Conservation (phyloP, 2,113 vertebrate species). For the Notarius lentiginosus region DNA sequence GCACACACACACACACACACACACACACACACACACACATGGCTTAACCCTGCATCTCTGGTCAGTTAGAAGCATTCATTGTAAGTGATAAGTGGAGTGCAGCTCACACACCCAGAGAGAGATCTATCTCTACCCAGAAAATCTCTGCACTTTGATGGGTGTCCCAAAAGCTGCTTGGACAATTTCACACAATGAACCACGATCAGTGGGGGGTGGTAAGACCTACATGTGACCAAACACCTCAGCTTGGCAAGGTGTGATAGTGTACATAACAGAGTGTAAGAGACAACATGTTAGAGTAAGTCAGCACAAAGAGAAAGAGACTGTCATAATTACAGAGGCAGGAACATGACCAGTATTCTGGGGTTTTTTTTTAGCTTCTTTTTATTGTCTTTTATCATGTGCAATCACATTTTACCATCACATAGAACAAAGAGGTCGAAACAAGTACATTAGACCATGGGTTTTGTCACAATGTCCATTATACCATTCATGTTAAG, state of each 20-base stretch:
- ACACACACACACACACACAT: constrained; percentile 35
- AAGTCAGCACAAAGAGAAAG: background rate
- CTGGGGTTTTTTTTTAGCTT: background rate
- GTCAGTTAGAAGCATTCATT: constrained; percentile 41
- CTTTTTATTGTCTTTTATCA: too few species aligned
- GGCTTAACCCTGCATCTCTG: constrained; percentile 35
- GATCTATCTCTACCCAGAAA: constrained; percentile 31
- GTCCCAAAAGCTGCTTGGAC: constrained; percentile 35
- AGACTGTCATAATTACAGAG: background rate
- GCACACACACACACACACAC: constrained; percentile 11
- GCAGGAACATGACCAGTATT: background rate
- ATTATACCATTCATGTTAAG: too few species aligned
- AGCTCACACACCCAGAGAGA: constrained; percentile 27
- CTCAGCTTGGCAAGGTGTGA: constrained; percentile 19
- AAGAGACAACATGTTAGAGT: background rate
- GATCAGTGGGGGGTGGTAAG: background rate
- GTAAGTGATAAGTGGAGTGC: constrained; percentile 35
- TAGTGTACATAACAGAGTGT: background rate
- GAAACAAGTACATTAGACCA: too few species aligned
- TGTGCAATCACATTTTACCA: too few species aligned
- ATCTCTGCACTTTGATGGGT: constrained; percentile 38
- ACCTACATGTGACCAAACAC: constrained; percentile 14
- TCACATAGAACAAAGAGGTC: too few species aligned
- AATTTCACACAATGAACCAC: constrained; percentile 37
- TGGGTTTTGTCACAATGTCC: too few species aligned